Evolutionary conservation across 53 echinoderm and acorn worm genomes (phyloP), one percentile per base, ranked within the genome.

Genomic region (Antedon mediterranea): DNA sequence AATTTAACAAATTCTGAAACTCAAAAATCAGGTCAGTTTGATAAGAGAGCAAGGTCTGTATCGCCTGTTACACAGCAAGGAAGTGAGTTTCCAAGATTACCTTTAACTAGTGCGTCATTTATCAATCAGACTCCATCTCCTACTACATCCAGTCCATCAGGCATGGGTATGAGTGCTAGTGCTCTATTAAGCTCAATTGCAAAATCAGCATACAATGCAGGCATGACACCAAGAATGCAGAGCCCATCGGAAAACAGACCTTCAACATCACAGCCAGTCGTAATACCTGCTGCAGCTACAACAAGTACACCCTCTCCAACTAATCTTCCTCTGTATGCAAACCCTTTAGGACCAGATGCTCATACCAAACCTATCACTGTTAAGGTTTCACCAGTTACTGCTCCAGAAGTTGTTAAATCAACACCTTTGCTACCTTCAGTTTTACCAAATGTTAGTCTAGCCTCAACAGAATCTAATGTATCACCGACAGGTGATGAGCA

Each of bases 111-210:
- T 43, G 78, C 43, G 29, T 8, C 30, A 43, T 72, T 73, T 30
- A 43, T 31, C 78, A 84, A 77, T 28, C 43, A 73, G 84, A 72
- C 79, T 32, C 72, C 31, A 32, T 73, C 26, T 43, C 77, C 34
- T 73, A 30, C 73, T 30, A 33, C 76, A 33, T 33, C 89, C 43
- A 78, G 79, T 72, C 73, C 75, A 31, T 34, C 74, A 31, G 76
- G 75, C 42, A 72, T 81, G 3, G 43, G 76, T 11, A 85, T 82
- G 28, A 93, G 94, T 85, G 94, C 94, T 28, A 93, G 94, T 87
- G 94, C 94, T 7, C 88, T 93, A 29, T 76, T 93, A 43, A 90
- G 90, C 76, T 93, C 90, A 5, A 90, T 93, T 43, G 94, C 94
- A 78, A 88, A 89, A 71, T 90, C 94, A 30, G 94, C 94, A 57